Evolutionary conservation across 2,888 invertebrate genomes (phyloP).

Genomic region (Patella pellucida): DNA sequence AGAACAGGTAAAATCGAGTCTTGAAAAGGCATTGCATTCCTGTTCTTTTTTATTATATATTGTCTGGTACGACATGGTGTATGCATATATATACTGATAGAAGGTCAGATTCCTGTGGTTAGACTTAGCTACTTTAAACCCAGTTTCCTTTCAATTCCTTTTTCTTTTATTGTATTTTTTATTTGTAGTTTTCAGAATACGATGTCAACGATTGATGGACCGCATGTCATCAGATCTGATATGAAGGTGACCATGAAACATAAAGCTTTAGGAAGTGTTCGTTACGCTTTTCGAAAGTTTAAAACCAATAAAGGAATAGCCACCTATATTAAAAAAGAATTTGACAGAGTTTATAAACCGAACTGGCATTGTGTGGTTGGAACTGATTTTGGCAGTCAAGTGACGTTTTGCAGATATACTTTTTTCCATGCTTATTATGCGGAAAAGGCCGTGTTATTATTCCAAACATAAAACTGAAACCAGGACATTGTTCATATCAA

Average conservation of each 20-base stretch:
- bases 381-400: not conserved
- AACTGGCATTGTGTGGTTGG: slow-evolving; percentile 4
- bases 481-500: no score
- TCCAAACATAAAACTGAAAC: not conserved
- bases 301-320: not conserved
- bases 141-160: no score
- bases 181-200: not conserved
- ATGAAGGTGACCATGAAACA: not conserved
- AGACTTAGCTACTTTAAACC: no score
- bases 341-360: not conserved
- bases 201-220: not conserved
- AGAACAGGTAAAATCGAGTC: no score
- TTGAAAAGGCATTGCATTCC: no score
- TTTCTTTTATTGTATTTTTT: no score
- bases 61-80: no score
- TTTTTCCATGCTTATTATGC: not conserved
- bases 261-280: not conserved
- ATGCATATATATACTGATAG: no score
- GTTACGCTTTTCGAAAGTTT: not conserved
- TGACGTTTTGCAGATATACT: not conserved
- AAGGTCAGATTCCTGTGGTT: no score
- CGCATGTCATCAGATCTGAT: not conserved
- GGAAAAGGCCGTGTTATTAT: not conserved
- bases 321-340: not conserved
- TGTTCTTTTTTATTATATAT: no score